A percentile compares a stretch with the other conserved stretches of the same genome.
phyloP scores from a whole-genome alignment of 2,113 vertebrate genomes.

The Thomomys bottae region DNA sequence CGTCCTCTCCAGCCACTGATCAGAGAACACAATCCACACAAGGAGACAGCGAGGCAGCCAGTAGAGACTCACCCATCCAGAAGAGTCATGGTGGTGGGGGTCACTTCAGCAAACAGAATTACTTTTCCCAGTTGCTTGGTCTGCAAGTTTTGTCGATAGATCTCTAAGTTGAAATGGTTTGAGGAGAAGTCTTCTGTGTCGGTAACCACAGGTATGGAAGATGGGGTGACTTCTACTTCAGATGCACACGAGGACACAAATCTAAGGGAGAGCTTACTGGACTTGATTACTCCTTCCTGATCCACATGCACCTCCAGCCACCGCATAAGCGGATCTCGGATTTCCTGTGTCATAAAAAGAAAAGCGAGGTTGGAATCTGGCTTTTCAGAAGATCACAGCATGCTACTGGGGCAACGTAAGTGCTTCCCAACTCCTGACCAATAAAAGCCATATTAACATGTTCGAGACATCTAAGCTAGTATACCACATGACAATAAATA shows the following conservation, averaged over 20 bases:
- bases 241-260: conserved; percentile 80
- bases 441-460: not conserved
- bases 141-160: conserved; percentile 88
- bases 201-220: conserved; percentile 86
- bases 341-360: conserved; percentile 75
- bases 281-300: conserved; percentile 82
- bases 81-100: conserved; percentile 93
- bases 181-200: conserved; percentile 81
- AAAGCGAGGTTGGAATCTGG: not conserved
- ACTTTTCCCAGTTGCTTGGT: conserved; percentile 88
- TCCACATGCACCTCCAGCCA: conserved; percentile 84
- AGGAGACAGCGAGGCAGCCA: accelerated
- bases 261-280: conserved; percentile 87
- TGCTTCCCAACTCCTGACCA: not conserved
- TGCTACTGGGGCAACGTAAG: not conserved
- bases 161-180: conserved; percentile 88
- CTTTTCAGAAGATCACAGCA: not conserved
- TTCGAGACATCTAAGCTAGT: not conserved
- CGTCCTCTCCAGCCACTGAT: not conserved
- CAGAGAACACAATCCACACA: not conserved
- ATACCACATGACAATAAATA: not conserved
- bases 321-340: conserved; percentile 82
- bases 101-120: conserved; percentile 91
- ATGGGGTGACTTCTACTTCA: conserved; percentile 73
- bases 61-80: conserved; percentile 91